Conservation (phyloP, 2,797 vertebrate species). For the Melanotaenia boesemani region DNA sequence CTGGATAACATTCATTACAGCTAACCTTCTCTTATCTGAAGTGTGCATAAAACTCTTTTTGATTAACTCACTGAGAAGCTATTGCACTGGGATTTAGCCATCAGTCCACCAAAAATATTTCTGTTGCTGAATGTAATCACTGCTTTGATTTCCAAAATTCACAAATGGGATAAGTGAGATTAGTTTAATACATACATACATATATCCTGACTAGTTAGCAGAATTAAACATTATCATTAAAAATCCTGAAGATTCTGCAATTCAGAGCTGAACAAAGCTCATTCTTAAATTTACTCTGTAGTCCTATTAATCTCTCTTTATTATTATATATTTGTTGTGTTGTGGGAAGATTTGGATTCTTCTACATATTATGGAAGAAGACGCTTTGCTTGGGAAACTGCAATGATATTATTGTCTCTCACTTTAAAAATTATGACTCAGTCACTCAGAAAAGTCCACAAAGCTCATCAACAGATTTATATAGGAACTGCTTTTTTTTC, state of each 20-base stretch:
- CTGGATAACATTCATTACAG: conserved; percentile 25
- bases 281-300: no score
- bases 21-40: conserved; percentile 31
- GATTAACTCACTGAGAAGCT: conserved; percentile 26
- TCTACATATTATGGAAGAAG: neutral
- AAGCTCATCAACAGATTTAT: no score
- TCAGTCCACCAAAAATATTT: conserved; percentile 6
- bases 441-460: neutral
- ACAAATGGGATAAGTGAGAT: neutral
- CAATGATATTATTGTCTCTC: neutral
- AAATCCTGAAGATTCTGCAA: neutral
- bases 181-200: neutral
- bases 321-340: no score
- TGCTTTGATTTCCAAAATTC: conserved; percentile 7
- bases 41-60: conserved; percentile 19
- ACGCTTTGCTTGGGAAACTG: neutral
- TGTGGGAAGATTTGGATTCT: no score
- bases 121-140: conserved; percentile 3
- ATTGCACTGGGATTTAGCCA: neutral
- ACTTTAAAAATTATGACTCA: neutral
- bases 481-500: neutral
- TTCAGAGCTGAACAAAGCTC: no score
- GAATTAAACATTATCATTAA: neutral
- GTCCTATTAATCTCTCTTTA: no score
- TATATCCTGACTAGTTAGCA: neutral